Percentiles rank a stretch among this genome's conserved stretches.
Conservation (phyloP, 2,113 vertebrate species). For the Gambusia holbrooki region DNA sequence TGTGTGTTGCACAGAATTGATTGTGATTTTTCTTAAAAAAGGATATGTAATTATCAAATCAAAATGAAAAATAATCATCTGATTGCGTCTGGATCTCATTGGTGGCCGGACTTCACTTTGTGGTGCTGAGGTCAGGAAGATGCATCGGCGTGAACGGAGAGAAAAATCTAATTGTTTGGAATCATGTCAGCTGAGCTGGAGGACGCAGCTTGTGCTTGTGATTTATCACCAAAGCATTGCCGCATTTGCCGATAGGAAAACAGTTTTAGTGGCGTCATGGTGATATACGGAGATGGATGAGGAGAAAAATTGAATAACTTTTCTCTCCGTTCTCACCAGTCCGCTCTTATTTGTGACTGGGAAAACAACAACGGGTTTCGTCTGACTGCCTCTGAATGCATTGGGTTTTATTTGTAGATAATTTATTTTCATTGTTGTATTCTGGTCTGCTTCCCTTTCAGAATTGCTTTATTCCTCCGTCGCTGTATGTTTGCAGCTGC, state of each 20-base stretch:
- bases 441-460: neutral
- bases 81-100: neutral
- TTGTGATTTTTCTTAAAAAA: neutral
- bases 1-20: neutral
- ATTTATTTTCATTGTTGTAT: conserved; percentile 17
- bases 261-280: conserved; percentile 61
- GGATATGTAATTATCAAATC: neutral
- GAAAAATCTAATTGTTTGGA: conserved; percentile 68
- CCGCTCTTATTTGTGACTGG: conserved; percentile 17
- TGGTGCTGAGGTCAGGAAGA: conserved; percentile 44
- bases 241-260: conserved; percentile 79
- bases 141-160: conserved; percentile 26
- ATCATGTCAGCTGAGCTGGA: conserved; percentile 58
- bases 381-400: conserved; percentile 21
- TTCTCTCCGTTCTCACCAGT: conserved; percentile 33
- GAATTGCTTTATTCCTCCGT: conserved; percentile 1
- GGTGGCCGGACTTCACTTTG: conserved; percentile 4
- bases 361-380: conserved; percentile 11
- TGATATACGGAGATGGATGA: conserved; percentile 75
- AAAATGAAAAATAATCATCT: neutral
- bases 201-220: conserved; percentile 56
- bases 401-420: conserved; percentile 21
- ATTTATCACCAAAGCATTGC: conserved; percentile 73
- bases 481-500: neutral
- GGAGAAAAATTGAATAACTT: conserved; percentile 66